A percentile compares a stretch with the other conserved stretches of the same genome.
Evolutionary conservation across 2,113 vertebrate species (phyloP).

Genomic region (Paradoxurus hermaphroditus): DNA sequence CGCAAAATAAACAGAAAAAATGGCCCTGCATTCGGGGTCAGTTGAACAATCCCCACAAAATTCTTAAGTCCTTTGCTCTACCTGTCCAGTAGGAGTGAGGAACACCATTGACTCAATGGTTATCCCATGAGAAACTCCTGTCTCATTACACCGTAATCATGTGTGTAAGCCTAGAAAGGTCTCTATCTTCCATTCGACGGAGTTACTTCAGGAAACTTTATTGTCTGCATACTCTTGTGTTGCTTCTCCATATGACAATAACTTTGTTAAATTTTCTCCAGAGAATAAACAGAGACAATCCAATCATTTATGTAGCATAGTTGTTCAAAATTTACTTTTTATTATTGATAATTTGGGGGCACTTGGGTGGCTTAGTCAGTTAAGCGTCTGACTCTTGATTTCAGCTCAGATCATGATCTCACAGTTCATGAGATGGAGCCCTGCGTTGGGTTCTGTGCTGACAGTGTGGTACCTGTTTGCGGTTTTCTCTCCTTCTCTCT

Average conservation of each 20-base stretch:
- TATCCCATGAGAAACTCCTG: neutral
- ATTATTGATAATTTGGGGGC: neutral
- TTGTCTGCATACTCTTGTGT: neutral
- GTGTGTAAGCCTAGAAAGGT: neutral
- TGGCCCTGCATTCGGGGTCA: neutral
- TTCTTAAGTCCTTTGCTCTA: neutral
- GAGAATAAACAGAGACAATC: neutral
- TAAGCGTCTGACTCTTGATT: no score
- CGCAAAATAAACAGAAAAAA: neutral
- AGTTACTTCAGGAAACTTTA: neutral
- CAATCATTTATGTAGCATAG: neutral
- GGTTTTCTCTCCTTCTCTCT: no score
- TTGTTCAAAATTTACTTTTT: neutral
- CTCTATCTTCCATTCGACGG: neutral
- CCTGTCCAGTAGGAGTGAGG: neutral
- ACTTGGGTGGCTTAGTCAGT: no score
- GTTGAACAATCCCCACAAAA: neutral
- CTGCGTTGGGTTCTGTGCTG: no score
- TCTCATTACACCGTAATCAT: neutral
- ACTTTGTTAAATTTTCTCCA: neutral
- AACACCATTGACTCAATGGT: neutral
- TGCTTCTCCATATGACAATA: neutral
- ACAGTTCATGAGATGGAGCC: no score
- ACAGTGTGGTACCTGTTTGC: no score
- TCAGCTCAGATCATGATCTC: no score